phyloP scores from a whole-genome alignment of 2,797 vertebrate species.

The Ispidina lecontei region DNA sequence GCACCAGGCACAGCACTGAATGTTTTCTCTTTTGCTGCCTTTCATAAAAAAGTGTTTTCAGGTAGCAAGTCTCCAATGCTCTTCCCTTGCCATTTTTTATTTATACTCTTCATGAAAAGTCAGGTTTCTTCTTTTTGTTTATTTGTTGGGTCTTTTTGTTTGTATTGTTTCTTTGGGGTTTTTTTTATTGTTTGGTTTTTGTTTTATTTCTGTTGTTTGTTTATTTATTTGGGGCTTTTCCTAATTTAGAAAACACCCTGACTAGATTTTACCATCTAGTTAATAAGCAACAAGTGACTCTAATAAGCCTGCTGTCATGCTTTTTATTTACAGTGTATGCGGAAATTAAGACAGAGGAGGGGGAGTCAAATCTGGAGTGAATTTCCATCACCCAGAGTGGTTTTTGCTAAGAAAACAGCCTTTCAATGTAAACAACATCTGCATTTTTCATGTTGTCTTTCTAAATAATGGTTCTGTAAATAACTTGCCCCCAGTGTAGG shows the following conservation, averaged over 20 bases:
- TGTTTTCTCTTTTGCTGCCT: background rate
- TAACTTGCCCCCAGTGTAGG: constrained; percentile 44
- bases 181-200: background rate
- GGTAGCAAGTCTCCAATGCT: background rate
- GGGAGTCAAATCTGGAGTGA: constrained; percentile 67
- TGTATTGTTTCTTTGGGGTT: background rate
- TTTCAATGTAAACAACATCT: constrained; percentile 76
- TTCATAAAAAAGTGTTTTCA: background rate
- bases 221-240: background rate
- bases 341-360: constrained; percentile 32
- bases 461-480: constrained; percentile 73
- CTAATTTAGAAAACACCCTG: constrained; percentile 21
- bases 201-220: background rate
- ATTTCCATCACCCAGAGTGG: constrained; percentile 65
- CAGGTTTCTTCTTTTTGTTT: background rate
- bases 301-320: constrained; percentile 49
- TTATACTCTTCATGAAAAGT: background rate
- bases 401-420: constrained; percentile 76
- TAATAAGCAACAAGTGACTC: constrained; percentile 64
- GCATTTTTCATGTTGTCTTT: constrained; percentile 72
- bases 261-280: constrained; percentile 23
- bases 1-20: background rate
- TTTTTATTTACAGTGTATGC: constrained; percentile 68
- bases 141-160: background rate
- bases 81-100: background rate